A percentile compares a stretch with the other conserved stretches of the same genome.
These are phyloP conservation scores for Clusia tigrina DNA, from an alignment of 2,888 invertebrate genomes.

Conservation along the genomic window DNA sequence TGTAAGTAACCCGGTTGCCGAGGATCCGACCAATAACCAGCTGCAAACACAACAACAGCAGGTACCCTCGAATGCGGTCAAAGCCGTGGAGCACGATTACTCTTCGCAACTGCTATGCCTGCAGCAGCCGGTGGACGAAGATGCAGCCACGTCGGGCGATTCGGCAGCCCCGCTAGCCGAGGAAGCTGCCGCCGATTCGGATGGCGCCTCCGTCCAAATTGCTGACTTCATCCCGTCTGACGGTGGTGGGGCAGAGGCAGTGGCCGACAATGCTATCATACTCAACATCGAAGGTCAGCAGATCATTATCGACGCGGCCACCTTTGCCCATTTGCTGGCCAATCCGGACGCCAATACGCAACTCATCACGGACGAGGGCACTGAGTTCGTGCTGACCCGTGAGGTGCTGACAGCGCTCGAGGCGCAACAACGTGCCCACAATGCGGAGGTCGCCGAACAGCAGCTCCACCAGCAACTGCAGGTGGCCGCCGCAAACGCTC, in stretches of 20 bases:
- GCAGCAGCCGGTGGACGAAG: slow-evolving; percentile 11
- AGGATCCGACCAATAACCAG: slow-evolving; percentile 1
- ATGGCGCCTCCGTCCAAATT: background rate
- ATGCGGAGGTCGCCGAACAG: slow-evolving; percentile 25
- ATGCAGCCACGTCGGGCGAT: slow-evolving; percentile 14
- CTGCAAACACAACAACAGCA: slow-evolving; percentile 1
- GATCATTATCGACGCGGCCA: slow-evolving; percentile 55
- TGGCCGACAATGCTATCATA: slow-evolving; percentile 36
- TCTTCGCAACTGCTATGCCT: slow-evolving; percentile 45
- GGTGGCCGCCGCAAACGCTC: slow-evolving; percentile 53
- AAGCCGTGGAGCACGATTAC: slow-evolving; percentile 39
- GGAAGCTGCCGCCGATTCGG: slow-evolving; percentile 1
- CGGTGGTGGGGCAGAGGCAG: background rate
- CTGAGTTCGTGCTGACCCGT: slow-evolving; percentile 47
- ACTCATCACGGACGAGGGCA: slow-evolving; percentile 53
- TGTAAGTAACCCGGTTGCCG: slow-evolving; percentile 39
- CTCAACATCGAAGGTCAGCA: slow-evolving; percentile 56
- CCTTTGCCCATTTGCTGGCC: slow-evolving; percentile 37
- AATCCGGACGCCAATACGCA: slow-evolving; percentile 41
- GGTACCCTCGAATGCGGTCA: background rate
- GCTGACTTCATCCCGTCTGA: slow-evolving; percentile 22
- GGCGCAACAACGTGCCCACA: slow-evolving; percentile 31
- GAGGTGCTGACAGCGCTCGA: slow-evolving; percentile 47
- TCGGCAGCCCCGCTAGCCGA: background rate
- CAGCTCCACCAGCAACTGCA: slow-evolving; percentile 36